phyloP scores from a whole-genome alignment of 2,113 vertebrate species.

The Felis chaus region DNA sequence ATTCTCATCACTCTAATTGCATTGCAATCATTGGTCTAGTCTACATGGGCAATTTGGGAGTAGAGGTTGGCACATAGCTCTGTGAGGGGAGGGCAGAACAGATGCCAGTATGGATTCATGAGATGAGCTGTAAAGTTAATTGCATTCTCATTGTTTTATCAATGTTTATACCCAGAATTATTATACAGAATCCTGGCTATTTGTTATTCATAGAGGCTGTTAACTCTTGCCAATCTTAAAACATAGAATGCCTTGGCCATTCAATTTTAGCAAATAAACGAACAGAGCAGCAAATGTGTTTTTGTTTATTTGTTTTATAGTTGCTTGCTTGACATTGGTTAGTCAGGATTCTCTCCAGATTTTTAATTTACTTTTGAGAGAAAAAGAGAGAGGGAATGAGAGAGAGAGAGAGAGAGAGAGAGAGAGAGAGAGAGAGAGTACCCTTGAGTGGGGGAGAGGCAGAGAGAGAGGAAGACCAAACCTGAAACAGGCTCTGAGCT shows the following conservation, averaged over 20 bases:
- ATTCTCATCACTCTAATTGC: conserved; percentile 73
- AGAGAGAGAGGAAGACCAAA: too few relatives aligned
- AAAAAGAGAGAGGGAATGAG: too few relatives aligned
- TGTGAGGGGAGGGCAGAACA: conserved; percentile 32
- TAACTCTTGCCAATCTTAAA: not conserved
- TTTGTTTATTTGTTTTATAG: not conserved
- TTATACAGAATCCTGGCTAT: not conserved
- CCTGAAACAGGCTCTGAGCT: too few relatives aligned
- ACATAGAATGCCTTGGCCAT: not conserved
- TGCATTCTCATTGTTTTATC: not conserved
- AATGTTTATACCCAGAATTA: not conserved
- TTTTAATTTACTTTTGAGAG: not conserved
- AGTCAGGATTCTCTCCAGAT: not conserved
- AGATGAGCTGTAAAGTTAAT: not conserved
- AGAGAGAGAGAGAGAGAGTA: too few relatives aligned
- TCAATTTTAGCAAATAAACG: conserved; percentile 18
- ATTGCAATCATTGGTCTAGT: not conserved
- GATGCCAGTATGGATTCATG: conserved; percentile 60
- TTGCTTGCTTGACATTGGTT: not conserved
- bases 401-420: too few relatives aligned
- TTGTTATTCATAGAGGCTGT: not conserved
- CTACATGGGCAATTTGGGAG: conserved; percentile 45
- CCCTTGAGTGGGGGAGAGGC: too few relatives aligned
- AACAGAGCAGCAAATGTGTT: not conserved
- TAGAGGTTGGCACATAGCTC: not conserved